phyloP scores from a whole-genome alignment of 2,888 invertebrate genomes.

The Keiferia lycopersicella region DNA sequence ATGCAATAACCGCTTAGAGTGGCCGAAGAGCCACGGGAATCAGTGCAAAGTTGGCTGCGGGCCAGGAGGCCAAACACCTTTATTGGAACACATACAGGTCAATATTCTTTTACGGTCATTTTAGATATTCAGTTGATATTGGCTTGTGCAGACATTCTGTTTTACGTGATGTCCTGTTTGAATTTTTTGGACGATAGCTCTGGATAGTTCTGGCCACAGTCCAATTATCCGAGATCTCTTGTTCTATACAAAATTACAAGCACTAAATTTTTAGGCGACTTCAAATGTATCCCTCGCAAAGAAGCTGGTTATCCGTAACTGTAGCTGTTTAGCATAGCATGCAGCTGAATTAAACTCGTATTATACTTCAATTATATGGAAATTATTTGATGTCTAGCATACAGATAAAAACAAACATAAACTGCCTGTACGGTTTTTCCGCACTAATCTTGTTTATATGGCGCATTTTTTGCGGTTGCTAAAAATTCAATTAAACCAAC shows the following conservation, averaged over 20 bases:
- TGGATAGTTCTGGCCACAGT: neutral
- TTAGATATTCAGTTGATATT: constrained; percentile 4
- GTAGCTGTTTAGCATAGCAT: too few relatives aligned
- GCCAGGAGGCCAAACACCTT: constrained; percentile 55
- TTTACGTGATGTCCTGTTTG: neutral
- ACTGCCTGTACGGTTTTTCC: neutral
- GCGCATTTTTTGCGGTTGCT: neutral
- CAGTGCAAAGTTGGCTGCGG: constrained; percentile 49
- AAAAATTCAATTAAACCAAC: neutral
- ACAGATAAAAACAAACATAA: neutral
- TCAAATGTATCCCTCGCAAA: too few relatives aligned
- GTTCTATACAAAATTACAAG: too few relatives aligned
- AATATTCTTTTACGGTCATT: constrained; percentile 28
- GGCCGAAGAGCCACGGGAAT: constrained; percentile 47
- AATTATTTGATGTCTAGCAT: too few relatives aligned
- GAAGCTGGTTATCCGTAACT: too few relatives aligned
- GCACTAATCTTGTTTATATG: neutral
- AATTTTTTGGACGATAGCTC: neutral
- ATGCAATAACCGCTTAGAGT: constrained; percentile 55
- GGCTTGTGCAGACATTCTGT: neutral
- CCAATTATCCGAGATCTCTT: too few relatives aligned
- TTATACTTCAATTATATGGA: too few relatives aligned
- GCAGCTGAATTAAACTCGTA: too few relatives aligned
- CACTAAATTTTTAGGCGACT: too few relatives aligned
- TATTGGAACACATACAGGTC: constrained; percentile 40